Percentiles rank a stretch among this genome's conserved stretches.
phyloP scores from a whole-genome alignment of 2,113 vertebrate species.

The Meleagris gallopavo region DNA sequence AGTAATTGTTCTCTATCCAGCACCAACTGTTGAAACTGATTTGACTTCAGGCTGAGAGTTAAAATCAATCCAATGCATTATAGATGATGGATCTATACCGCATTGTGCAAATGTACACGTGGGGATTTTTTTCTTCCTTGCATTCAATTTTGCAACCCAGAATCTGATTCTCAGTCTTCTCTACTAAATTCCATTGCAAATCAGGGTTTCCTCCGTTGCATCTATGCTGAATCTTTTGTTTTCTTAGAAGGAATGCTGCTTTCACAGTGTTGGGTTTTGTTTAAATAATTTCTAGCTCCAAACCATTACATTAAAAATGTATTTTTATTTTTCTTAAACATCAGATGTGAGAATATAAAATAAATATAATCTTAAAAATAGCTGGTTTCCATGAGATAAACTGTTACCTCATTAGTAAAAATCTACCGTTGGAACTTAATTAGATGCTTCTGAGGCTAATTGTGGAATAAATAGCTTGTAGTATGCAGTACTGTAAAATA shows the following conservation, averaged over 20 bases:
- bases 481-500: not conserved
- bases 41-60: conserved; percentile 29
- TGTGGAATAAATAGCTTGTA: not conserved
- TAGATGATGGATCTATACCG: not conserved
- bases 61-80: conserved; percentile 3
- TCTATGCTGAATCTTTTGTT: not conserved
- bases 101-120: not conserved
- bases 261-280: rapidly evolving
- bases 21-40: conserved; percentile 1
- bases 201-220: not conserved
- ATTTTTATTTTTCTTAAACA: not conserved
- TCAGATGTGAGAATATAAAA: not conserved
- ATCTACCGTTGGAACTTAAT: not conserved
- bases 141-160: not conserved
- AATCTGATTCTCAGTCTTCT: not conserved
- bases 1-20: conserved; percentile 38
- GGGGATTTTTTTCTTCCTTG: not conserved
- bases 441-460: conserved; percentile 27
- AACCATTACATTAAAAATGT: not conserved
- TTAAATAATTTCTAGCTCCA: not conserved
- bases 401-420: not conserved
- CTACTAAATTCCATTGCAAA: not conserved
- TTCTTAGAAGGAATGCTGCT: not conserved
- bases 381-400: not conserved
- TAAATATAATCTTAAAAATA: not conserved